Conservation (phyloP, 2,113 vertebrate species). For the Platichthys stellatus region DNA sequence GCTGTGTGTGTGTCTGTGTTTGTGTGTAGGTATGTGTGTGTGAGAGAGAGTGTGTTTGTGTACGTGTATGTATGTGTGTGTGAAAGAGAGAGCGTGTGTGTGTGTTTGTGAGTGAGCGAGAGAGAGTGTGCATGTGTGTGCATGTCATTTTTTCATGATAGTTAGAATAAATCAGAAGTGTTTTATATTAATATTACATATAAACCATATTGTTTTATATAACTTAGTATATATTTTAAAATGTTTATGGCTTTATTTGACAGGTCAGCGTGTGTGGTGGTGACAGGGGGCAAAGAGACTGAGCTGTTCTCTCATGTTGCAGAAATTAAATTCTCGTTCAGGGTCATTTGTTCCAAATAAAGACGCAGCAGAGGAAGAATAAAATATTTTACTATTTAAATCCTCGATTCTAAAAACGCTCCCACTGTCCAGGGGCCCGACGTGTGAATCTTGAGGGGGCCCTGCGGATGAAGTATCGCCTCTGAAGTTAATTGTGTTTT, state of each 20-base stretch:
- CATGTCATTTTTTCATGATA: not conserved
- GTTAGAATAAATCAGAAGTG: not conserved
- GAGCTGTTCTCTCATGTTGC: no score
- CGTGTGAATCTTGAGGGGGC: slow-evolving; percentile 69
- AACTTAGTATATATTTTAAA: no score
- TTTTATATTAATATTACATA: no score
- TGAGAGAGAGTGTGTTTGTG: not conserved
- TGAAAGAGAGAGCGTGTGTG: not conserved
- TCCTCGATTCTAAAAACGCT: not conserved
- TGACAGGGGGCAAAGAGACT: no score
- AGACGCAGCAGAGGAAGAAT: not conserved
- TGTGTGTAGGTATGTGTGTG: no score
- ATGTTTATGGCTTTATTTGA: no score
- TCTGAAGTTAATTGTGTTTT: slow-evolving; percentile 94
- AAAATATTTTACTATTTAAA: not conserved
- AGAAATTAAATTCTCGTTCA: no score
- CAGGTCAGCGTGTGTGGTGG: no score
- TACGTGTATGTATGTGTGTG: not conserved
- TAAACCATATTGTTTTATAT: no score
- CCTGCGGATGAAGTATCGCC: slow-evolving; percentile 87
- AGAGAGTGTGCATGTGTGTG: not conserved
- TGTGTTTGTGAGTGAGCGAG: no score
- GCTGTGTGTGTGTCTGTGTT: no score
- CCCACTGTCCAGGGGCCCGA: slow-evolving; percentile 13
- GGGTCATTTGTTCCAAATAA: no score